Conservation (phyloP, 2,888 invertebrate species). For the Nemapogon koenigi region DNA sequence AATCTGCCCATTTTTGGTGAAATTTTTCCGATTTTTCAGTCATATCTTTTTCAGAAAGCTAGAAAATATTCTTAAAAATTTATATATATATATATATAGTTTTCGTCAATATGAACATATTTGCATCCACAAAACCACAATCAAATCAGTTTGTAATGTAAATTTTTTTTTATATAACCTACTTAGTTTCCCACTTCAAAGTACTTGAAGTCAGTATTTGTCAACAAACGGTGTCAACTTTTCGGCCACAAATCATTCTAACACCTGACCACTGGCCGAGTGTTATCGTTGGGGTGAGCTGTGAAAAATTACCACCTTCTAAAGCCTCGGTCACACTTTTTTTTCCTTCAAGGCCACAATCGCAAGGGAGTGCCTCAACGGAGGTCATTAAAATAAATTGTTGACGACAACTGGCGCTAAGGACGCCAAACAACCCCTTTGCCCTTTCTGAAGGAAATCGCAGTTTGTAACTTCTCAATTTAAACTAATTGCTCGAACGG, state of each 20-base stretch:
- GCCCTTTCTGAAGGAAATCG: conserved; percentile 10
- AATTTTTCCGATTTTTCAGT: too few relatives aligned
- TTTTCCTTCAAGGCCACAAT: conserved; percentile 29
- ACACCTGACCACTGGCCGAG: conserved; percentile 46
- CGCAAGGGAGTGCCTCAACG: conserved; percentile 27
- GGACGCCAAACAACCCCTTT: conserved; percentile 2
- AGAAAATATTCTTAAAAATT: conserved; percentile 1
- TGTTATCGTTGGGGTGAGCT: conserved; percentile 47
- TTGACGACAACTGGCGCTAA: conserved; percentile 37
- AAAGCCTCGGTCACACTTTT: conserved; percentile 36
- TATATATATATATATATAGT: too few relatives aligned
- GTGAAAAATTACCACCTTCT: conserved; percentile 56
- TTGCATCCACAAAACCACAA: not conserved
- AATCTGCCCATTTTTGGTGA: too few relatives aligned
- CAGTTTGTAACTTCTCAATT: conserved; percentile 13
- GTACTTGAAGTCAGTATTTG: conserved; percentile 23
- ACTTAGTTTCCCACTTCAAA: too few relatives aligned
- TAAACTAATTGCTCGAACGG: conserved; percentile 7
- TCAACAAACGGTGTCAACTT: conserved; percentile 31
- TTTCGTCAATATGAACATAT: conserved; percentile 13
- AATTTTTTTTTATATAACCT: too few relatives aligned
- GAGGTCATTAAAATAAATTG: conserved; percentile 48
- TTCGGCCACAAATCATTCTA: conserved; percentile 53
- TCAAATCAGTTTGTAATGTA: too few relatives aligned
- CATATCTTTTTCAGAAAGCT: too few relatives aligned